Evolutionary conservation across 2,113 vertebrate genomes (phyloP).

Genomic region (Lathamus discolor): DNA sequence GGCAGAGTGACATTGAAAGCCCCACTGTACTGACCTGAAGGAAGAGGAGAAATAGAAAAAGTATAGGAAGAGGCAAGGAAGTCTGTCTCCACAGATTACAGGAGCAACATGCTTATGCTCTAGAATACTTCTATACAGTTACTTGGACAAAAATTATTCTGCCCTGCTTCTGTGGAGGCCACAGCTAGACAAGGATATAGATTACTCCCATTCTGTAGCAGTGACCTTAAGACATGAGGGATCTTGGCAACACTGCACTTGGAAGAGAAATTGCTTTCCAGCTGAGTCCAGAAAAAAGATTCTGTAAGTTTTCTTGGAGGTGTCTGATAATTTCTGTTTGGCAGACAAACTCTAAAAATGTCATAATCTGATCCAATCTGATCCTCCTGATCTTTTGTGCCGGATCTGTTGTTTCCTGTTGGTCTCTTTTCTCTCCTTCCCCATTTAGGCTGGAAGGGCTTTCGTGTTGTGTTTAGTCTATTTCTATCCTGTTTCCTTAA

Average conservation of each 20-base stretch:
- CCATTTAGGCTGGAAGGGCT: background rate
- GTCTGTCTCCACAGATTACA: background rate
- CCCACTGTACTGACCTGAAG: slow-evolving; percentile 51
- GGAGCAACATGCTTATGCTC: background rate
- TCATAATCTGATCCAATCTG: background rate
- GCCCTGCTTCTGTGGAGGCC: background rate
- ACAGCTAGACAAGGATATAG: background rate
- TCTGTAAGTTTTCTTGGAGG: background rate
- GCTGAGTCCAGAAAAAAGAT: background rate
- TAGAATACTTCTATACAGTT: background rate
- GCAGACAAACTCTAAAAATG: background rate
- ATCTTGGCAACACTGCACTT: background rate
- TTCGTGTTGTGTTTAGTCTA: background rate
- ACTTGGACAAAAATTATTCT: background rate
- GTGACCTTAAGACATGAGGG: background rate
- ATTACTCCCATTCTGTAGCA: background rate
- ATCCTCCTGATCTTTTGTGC: background rate
- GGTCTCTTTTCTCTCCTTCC: background rate
- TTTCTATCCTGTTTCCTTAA: background rate
- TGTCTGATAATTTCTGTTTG: background rate
- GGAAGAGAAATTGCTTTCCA: background rate
- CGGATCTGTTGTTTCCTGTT: background rate
- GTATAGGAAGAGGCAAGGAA: background rate
- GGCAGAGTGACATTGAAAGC: slow-evolving; percentile 59
- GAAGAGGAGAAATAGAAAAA: background rate